Conservation (phyloP, 2,113 vertebrate genomes). For the Limanda limanda region DNA sequence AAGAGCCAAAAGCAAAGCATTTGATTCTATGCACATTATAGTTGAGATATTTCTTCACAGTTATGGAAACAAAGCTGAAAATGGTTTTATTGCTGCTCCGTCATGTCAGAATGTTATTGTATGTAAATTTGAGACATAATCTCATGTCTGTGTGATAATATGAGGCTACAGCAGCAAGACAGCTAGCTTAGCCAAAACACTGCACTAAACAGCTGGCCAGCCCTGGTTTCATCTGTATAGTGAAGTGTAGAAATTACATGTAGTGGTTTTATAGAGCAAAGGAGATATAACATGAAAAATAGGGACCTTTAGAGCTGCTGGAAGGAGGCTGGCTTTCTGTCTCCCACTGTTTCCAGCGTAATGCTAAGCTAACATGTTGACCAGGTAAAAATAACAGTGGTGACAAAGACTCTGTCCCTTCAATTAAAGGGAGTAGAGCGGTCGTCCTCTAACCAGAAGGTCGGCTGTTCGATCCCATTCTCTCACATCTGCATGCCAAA, state of each 20-base stretch:
- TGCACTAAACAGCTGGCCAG: neutral
- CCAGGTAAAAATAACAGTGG: neutral
- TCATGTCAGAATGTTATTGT: neutral
- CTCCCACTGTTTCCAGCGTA: neutral
- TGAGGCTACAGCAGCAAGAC: neutral
- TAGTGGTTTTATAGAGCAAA: neutral
- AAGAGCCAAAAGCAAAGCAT: neutral
- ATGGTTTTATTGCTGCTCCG: too few species aligned
- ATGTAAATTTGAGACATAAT: neutral
- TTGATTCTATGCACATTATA: neutral
- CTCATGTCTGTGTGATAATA: neutral
- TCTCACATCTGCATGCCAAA: too few species aligned
- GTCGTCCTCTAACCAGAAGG: too few species aligned
- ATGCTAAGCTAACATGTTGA: neutral
- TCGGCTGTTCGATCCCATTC: too few species aligned
- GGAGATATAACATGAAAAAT: too few species aligned
- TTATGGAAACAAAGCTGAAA: neutral
- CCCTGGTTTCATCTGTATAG: neutral
- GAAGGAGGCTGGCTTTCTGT: neutral
- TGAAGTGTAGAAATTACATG: neutral
- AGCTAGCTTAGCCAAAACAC: neutral
- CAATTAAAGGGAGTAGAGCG: too few species aligned
- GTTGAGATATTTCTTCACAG: neutral
- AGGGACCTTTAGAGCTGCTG: neutral
- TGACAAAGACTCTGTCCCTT: too few species aligned